phyloP scores from a whole-genome alignment of 2,888 invertebrate species.

The Bugula neritina region DNA sequence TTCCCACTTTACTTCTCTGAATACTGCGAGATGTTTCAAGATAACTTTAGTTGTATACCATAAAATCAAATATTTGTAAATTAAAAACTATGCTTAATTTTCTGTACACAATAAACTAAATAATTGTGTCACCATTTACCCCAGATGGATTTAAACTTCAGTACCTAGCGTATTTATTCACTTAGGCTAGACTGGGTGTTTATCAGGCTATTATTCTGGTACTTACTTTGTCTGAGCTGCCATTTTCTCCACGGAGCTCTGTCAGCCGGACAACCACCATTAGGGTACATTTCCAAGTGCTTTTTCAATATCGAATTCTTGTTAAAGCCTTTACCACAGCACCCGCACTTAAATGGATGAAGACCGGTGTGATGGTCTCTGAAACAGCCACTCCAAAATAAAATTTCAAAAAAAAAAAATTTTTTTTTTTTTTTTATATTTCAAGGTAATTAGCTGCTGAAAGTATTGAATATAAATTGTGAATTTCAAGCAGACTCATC shows the following conservation, averaged over 20 bases:
- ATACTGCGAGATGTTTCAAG: too few relatives aligned
- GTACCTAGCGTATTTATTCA: not conserved
- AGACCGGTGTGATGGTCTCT: not conserved
- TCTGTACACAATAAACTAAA: not conserved
- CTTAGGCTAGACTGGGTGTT: too few relatives aligned
- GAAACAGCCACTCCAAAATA: not conserved
- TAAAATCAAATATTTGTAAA: too few relatives aligned
- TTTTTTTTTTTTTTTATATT: too few relatives aligned
- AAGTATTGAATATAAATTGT: too few relatives aligned
- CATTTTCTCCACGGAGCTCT: not conserved
- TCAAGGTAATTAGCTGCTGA: not conserved
- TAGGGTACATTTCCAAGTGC: not conserved
- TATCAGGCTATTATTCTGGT: too few relatives aligned
- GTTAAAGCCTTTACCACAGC: not conserved
- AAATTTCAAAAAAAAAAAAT: too few relatives aligned
- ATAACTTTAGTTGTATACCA: too few relatives aligned
- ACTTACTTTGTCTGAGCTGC: not conserved
- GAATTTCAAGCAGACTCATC: not conserved
- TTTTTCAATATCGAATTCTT: not conserved
- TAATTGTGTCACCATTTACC: not conserved
- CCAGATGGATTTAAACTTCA: not conserved
- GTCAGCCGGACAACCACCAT: not conserved
- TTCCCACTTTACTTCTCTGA: too few relatives aligned
- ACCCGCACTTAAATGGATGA: not conserved
- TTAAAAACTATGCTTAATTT: not conserved